Percentiles rank a stretch among this genome's conserved stretches.
phyloP scores from a whole-genome alignment of 2,113 vertebrate genomes.

The Sceloporus tristichus region DNA sequence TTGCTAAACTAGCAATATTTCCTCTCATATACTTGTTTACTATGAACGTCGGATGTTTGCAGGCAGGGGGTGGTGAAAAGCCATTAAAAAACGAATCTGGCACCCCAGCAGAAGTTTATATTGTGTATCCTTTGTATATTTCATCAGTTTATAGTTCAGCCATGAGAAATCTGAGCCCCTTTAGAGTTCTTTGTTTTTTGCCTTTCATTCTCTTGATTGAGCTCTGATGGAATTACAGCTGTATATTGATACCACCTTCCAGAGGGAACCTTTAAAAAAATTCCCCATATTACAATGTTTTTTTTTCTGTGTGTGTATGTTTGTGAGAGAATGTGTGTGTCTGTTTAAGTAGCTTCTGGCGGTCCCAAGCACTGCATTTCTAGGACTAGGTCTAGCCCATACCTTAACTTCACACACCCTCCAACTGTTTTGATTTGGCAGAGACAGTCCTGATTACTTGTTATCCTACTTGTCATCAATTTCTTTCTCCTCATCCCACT shows the following conservation, averaged over 20 bases:
- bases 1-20: conserved; percentile 54
- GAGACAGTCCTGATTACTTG: too few relatives aligned
- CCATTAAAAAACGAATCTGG: conserved; percentile 45
- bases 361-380: not conserved
- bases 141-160: conserved; percentile 37
- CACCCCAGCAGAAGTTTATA: conserved; percentile 42
- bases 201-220: conserved; percentile 34
- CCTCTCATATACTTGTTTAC: conserved; percentile 48
- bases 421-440: too few relatives aligned
- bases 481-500: too few relatives aligned
- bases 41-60: not conserved
- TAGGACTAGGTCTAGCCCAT: not conserved
- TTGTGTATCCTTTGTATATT: conserved; percentile 21
- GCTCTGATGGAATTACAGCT: conserved; percentile 48
- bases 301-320: not conserved
- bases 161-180: not conserved
- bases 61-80: conserved; percentile 16
- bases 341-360: not conserved
- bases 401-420: too few relatives aligned
- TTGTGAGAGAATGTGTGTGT: not conserved
- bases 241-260: not conserved
- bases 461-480: too few relatives aligned
- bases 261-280: conserved; percentile 42
- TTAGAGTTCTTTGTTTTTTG: not conserved
- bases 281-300: not conserved